A percentile compares a stretch with the other conserved stretches of the same genome.
phyloP scores from a whole-genome alignment of 2,113 vertebrate genomes.

The Chrysemys picta region DNA sequence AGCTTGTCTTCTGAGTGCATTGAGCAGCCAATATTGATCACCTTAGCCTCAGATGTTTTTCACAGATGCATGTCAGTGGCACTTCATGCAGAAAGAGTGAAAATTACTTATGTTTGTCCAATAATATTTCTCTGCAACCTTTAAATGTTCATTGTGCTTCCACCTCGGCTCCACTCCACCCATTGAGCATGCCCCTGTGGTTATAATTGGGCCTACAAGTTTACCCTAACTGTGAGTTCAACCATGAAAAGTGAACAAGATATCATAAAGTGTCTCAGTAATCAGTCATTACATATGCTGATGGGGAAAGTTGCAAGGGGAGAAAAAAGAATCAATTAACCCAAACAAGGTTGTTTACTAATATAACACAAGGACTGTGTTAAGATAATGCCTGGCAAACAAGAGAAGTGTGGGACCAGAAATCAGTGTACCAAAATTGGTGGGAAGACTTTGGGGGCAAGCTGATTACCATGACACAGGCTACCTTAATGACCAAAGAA shows the following conservation, averaged over 20 bases:
- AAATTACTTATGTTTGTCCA: not conserved
- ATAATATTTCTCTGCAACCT: not conserved
- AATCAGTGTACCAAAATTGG: not conserved
- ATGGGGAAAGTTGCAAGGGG: not conserved
- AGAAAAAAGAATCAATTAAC: not conserved
- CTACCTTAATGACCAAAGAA: not conserved
- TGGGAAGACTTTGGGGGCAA: not conserved
- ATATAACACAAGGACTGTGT: not conserved
- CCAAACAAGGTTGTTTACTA: not conserved
- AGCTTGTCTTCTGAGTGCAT: not conserved
- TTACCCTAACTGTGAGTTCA: not conserved
- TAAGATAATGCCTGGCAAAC: not conserved
- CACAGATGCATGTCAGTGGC: not conserved
- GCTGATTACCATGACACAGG: not conserved
- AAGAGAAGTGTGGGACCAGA: not conserved
- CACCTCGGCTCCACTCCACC: not conserved
- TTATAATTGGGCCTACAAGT: not conserved
- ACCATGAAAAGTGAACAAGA: not conserved
- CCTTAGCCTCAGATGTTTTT: not conserved
- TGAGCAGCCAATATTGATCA: not conserved
- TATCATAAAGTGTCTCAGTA: not conserved
- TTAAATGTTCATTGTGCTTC: not conserved
- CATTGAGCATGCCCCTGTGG: not conserved
- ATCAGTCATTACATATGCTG: not conserved
- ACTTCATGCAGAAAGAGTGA: not conserved